Conservation (phyloP, 1,140 invertebrate genomes). For the Phenacoccus solenopsis region DNA sequence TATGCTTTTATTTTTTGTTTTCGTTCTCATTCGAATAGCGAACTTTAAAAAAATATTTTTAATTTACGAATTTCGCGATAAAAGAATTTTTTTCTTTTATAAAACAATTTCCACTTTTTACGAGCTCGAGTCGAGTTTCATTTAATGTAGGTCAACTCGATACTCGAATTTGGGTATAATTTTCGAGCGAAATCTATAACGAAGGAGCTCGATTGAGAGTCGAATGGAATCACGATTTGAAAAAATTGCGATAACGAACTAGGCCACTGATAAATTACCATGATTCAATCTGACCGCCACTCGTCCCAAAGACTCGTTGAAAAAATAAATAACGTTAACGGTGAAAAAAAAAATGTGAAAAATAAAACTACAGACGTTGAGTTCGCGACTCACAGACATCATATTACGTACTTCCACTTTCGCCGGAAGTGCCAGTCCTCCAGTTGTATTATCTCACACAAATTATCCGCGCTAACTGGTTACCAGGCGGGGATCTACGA, state of each 20-base stretch:
- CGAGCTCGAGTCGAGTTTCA: neutral
- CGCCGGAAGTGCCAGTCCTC: neutral
- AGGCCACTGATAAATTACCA: neutral
- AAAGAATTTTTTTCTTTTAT: too few species aligned
- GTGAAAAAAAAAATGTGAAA: neutral
- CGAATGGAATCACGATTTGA: too few species aligned
- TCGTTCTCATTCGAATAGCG: too few species aligned
- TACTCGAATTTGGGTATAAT: neutral
- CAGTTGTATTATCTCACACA: neutral
- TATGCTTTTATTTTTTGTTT: neutral
- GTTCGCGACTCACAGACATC: neutral
- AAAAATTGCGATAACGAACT: neutral
- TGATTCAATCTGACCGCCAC: too few species aligned
- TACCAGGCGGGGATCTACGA: neutral
- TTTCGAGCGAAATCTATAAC: too few species aligned
- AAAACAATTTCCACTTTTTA: too few species aligned
- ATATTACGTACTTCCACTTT: constrained; percentile 2
- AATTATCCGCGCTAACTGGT: neutral
- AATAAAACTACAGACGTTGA: neutral
- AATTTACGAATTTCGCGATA: neutral
- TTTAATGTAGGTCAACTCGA: neutral
- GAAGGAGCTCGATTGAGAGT: too few species aligned
- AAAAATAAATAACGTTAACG: too few species aligned
- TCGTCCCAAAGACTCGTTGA: too few species aligned
- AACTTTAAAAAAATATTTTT: too few species aligned